Conservation (phyloP, 2,888 invertebrate genomes). For the Deilephila porcellus region DNA sequence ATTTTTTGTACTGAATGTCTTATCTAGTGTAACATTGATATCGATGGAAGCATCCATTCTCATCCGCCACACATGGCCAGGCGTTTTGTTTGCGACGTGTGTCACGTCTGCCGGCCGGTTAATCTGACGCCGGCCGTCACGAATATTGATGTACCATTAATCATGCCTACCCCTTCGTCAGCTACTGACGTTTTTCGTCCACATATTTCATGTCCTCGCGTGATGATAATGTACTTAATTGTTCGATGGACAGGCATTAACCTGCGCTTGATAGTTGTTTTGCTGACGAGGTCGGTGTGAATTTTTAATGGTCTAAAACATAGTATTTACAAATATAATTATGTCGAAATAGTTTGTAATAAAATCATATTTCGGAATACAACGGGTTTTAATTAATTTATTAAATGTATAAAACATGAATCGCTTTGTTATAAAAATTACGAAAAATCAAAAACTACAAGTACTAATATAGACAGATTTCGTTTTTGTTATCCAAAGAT, state of each 20-base stretch:
- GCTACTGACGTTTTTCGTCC: constrained; percentile 24
- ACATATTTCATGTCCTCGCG: constrained; percentile 18
- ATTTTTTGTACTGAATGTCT: too few relatives aligned
- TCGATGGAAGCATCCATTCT: not conserved
- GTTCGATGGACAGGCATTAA: not conserved
- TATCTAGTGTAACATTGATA: too few relatives aligned
- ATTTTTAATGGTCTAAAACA: too few relatives aligned
- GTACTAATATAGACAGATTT: too few relatives aligned
- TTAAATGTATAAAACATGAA: too few relatives aligned
- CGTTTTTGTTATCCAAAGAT: too few relatives aligned
- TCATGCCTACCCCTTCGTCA: constrained; percentile 45
- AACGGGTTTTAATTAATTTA: too few relatives aligned
- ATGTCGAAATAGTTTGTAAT: too few relatives aligned
- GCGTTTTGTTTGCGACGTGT: constrained; percentile 42
- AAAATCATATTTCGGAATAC: too few relatives aligned
- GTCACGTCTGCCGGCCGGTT: constrained; percentile 59
- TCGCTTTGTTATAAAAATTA: too few relatives aligned
- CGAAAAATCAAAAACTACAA: too few relatives aligned
- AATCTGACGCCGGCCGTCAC: constrained; percentile 63
- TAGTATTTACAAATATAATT: too few relatives aligned
- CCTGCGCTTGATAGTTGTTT: not conserved
- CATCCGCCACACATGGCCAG: constrained; percentile 15
- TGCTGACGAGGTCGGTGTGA: not conserved
- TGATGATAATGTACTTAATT: constrained; percentile 5
- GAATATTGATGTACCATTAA: constrained; percentile 75